Evolutionary conservation across 2,113 vertebrate genomes (phyloP), one percentile per base, ranked within the genome.

Genomic region (Callopanchax toddi): DNA sequence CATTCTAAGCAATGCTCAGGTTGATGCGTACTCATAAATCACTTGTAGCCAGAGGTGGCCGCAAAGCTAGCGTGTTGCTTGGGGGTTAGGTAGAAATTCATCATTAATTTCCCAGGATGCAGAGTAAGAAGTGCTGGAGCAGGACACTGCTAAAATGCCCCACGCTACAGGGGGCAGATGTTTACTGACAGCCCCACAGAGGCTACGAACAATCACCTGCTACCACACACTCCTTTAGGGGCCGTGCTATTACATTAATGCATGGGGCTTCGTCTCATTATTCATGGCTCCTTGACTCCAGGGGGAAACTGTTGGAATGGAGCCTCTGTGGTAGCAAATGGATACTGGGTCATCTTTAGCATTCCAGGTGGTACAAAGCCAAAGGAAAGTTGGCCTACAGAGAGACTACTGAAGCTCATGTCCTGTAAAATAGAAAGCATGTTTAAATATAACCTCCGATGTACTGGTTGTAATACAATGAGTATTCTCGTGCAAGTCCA

Each of bases 151-250:
- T 84, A 71, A 81, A 85, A 82, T 78, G 71, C 74, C 74, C 74
- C 66, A 56, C 76, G 12, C 89, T 75, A 71, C 76, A 84, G 84
- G 87, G 78, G 83, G 87, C 72, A 78, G 86, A 86, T 91, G 89
- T 90, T 91, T 90, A 84, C 88, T 89, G 87, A 89, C 86, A 89
- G 87, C 70, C 87, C 85, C 81, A 71, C 69, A 58, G 86, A 85
- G 87, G 64, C 81, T 57, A 61, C 59, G 69, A 88, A 91, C 89
- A 89, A 86, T 91, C 84, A 85, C 86, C 87, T 79, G 82, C 85
- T 87, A 78, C 55, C 70, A 68, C 67, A 29, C 39, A 46, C 54
- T 76, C 83, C 86, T 91, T 89, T 46, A 79, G 89, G 87, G 85
- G 76, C 81, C 37, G 8, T 46, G 64, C 80, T 87, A 74, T 67